Conservation (phyloP, 1,140 invertebrate genomes). For the Chironomus tepperi region DNA sequence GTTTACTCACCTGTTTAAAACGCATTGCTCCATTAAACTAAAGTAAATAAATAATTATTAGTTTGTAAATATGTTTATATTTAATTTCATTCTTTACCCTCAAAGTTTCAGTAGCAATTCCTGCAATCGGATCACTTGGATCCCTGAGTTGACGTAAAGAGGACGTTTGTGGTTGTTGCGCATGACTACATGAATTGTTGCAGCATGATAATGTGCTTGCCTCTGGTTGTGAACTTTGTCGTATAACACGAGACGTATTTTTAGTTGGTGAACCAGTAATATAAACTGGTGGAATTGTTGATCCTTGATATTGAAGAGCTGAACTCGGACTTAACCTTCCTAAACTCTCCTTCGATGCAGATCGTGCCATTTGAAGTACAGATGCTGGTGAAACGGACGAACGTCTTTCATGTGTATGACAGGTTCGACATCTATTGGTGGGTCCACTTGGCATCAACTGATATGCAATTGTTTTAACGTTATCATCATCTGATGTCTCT, state of each 20-base stretch:
- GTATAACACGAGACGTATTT: conserved; percentile 59
- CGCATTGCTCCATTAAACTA: conserved; percentile 88
- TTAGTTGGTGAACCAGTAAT: conserved; percentile 56
- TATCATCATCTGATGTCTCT: conserved; percentile 43
- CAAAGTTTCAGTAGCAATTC: conserved; percentile 93
- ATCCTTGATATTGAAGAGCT: conserved; percentile 51
- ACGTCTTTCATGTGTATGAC: conserved; percentile 25
- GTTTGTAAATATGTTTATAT: not conserved
- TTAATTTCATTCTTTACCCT: conserved; percentile 38
- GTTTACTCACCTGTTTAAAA: conserved; percentile 79
- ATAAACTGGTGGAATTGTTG: conserved; percentile 52
- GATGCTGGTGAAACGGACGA: conserved; percentile 29
- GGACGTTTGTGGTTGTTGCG: conserved; percentile 56
- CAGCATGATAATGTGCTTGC: conserved; percentile 55
- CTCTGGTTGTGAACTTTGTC: conserved; percentile 86
- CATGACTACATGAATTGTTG: conserved; percentile 47
- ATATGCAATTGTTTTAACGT: conserved; percentile 32
- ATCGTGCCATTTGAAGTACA: conserved; percentile 25
- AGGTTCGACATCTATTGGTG: not conserved
- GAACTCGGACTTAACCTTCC: conserved; percentile 40
- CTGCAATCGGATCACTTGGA: conserved; percentile 79
- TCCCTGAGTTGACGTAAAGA: conserved; percentile 75
- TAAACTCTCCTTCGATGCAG: conserved; percentile 26
- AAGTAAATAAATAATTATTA: not conserved
- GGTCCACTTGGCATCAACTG: conserved; percentile 28